Base-by-base conservation (phyloP, 2,888 invertebrate genomes). In the Harmothoe impar region DNA sequence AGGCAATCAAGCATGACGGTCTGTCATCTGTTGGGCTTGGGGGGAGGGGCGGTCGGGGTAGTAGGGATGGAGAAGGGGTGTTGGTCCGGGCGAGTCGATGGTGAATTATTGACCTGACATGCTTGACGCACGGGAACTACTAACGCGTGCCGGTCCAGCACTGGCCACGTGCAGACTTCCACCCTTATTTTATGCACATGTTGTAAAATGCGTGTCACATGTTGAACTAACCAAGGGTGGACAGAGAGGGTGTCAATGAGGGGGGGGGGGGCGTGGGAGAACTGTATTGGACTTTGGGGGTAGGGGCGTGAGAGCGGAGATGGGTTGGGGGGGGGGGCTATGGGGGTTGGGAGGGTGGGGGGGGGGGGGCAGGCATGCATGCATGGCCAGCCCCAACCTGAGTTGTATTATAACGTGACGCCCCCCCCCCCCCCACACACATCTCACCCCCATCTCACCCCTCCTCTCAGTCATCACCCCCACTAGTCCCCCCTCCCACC, bases 11-110 rank as follows among this genome's bases (percentile, higher is more conserved):
- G 29, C 81, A 43, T 81, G 81, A 81, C 81, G 81, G n/a, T 25
- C 81, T 81, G 81, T 81, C 81, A 81, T 81, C 81, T 81, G 81
- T 20, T 81, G 81, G 43, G 43, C 43, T 10, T 7, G 10, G 43
- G 43, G 62, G 23, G 1, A 10, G 3, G 23, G 20, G 72, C 7
- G 72, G 72, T 1, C 1, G 29, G 72, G 72, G 0, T 1, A 3
- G 62, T 5, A 15, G 62, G 62, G 62, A n/a, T 62, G 62, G 62
- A n/a, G 43, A 12, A 62, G 62, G 62, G 62, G 62, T 62, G 62
- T 62, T 20, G 0, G 62, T 20, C 62, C 20, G 62, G 20, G 62
- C 62, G 7, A n/a, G 7, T 62, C 7, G 20, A 62, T 62, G 7
- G 20, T 62, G 15, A 62, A 62, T 62, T 62, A 62, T 62, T 62